A percentile compares a stretch with the other conserved stretches of the same genome.
Conservation (phyloP, 2,888 invertebrate species). For the Sminthurides aquaticus region DNA sequence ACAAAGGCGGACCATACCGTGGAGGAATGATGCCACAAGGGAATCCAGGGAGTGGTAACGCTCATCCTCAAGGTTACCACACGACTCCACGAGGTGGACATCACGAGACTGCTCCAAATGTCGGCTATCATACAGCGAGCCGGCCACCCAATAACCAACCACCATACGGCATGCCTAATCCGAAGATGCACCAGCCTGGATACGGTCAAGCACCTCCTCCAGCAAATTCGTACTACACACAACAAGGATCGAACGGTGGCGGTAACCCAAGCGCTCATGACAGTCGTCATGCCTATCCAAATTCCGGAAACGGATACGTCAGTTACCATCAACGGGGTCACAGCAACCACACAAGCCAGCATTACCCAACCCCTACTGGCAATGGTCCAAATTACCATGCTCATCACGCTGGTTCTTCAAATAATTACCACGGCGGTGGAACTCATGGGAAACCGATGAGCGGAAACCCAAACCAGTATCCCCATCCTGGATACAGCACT, state of each 20-base stretch:
- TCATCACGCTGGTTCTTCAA: neutral
- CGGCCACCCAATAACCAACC: neutral
- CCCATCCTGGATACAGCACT: neutral
- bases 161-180: neutral
- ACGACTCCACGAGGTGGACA: neutral
- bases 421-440: neutral
- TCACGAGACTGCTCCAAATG: neutral
- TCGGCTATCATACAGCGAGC: neutral
- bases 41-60: neutral
- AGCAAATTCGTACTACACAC: neutral
- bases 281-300: neutral
- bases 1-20: neutral
- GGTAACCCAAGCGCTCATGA: neutral
- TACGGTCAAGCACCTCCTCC: neutral
- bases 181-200: neutral
- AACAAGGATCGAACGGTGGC: neutral
- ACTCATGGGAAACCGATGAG: neutral
- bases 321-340: too few species aligned
- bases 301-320: neutral
- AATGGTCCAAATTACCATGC: neutral
- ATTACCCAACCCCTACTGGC: neutral
- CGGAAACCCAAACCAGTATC: slow-evolving; percentile 4
- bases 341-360: neutral
- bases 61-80: neutral
- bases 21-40: neutral